Evolutionary conservation across 2,797 vertebrate genomes (phyloP), one percentile per base, ranked within the genome.

Genomic region (Melanotaenia boesemani): DNA sequence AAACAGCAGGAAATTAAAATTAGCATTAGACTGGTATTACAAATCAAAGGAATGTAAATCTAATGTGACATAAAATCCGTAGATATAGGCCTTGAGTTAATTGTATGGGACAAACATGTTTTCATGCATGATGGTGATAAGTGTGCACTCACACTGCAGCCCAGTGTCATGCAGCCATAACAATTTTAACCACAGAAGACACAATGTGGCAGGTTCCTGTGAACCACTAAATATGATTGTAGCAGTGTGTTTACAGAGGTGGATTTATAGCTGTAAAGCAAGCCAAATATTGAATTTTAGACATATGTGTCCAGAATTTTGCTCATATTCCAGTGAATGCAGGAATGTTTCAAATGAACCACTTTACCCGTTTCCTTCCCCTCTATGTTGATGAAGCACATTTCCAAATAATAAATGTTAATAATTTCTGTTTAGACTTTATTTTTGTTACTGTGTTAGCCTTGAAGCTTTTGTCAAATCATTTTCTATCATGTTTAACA

Each of bases 41-140:
- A 56, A 5, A 26, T 28, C 24, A 73, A 44, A 41, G 54, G 0
- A 16, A 6, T 26, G 18, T 37, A 58, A 54, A 2, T 0, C 37
- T 22, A 74, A 22, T 57, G 4, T 30, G 7, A 20, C 63, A 36
- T 69, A 34, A 72, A 71, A 64, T 69, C 48, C 60, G 34, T 15
- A 20, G 26, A 60, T 54, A 8, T 6, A 48, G 20, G 26, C 67
- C 37, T 57, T 30, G 28, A 55, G 13, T 1, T 2, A 41, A 67
- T 3, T 20, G 26, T 44, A 44, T 44, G 18, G 30, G 41, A 39
- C 22, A 39, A 55, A 36, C n/a, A 11, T 39, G 11, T 52, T 26
- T 24, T 10, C 8, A 16, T 32, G 8, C 20, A 8, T 64, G 15
- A 44, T 24, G 30, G 36, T 55, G 36, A 63, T 24, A 39, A 13